phyloP scores from a whole-genome alignment of 2,113 vertebrate genomes.

The Pipra filicauda region DNA sequence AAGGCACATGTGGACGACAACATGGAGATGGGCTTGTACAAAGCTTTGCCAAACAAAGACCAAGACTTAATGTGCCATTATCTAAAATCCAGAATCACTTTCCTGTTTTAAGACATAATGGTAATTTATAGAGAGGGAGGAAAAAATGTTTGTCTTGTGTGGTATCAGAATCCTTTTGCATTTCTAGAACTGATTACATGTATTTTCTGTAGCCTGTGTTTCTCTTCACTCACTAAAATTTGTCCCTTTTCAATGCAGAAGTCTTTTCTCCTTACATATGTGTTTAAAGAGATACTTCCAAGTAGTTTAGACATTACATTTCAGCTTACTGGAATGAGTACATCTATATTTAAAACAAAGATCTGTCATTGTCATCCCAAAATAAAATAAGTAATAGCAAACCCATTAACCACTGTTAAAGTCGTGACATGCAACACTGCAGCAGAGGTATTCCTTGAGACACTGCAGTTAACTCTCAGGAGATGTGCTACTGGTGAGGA shows the following conservation, averaged over 20 bases:
- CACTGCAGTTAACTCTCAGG: background rate
- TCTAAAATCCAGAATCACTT: background rate
- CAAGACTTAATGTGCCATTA: background rate
- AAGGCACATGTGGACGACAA: background rate
- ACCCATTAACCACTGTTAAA: conserved; percentile 10
- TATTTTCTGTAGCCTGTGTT: background rate
- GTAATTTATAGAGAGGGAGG: background rate
- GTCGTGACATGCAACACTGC: background rate
- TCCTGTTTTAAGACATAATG: background rate
- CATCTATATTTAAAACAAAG: conserved; percentile 54
- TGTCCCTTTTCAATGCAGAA: background rate
- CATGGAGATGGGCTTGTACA: background rate
- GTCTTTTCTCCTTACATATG: background rate
- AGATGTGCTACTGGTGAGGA: background rate
- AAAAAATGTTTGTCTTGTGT: background rate
- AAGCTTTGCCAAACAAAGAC: background rate
- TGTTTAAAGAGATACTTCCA: background rate
- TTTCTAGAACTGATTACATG: background rate
- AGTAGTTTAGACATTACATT: background rate
- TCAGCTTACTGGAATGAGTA: background rate
- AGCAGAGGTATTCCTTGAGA: background rate
- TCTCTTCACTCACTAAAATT: background rate
- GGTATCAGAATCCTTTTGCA: background rate
- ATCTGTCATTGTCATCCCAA: conserved; percentile 42
- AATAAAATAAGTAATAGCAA: conserved; percentile 54